Percentiles rank a stretch among this genome's conserved stretches.
These are phyloP conservation scores for Drosophila parvula DNA, from an alignment of 1,140 invertebrate genomes.

Conservation along the genomic window DNA sequence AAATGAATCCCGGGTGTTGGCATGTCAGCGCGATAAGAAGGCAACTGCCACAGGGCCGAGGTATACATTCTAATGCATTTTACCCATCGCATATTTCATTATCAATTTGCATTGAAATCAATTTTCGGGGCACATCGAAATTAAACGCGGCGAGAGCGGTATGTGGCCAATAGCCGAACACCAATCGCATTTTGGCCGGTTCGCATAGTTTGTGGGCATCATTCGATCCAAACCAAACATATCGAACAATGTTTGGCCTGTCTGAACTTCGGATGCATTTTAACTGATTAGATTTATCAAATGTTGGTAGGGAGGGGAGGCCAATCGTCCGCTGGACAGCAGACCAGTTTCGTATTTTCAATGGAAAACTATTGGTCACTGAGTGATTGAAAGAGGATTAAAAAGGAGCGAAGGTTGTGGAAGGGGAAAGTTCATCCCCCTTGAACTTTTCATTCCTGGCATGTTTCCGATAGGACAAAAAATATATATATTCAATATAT, in stretches of 20 bases:
- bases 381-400: conserved; percentile 8
- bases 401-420: too few species aligned
- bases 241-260: conserved; percentile 17
- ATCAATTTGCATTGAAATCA: conserved; percentile 48
- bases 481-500: too few species aligned
- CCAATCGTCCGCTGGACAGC: background rate
- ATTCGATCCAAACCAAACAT: conserved; percentile 33
- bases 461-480: too few species aligned
- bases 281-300: conserved; percentile 45
- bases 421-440: too few species aligned
- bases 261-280: conserved; percentile 24
- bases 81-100: conserved; percentile 42
- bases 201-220: conserved; percentile 46
- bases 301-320: conserved; percentile 3
- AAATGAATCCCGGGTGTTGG: conserved; percentile 11
- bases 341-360: conserved; percentile 3
- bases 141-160: conserved; percentile 9
- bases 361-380: conserved; percentile 4
- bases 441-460: background rate
- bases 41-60: background rate
- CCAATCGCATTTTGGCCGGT: conserved; percentile 39
- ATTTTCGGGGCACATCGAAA: conserved; percentile 11
- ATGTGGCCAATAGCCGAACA: conserved; percentile 28
- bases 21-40: conserved; percentile 28
- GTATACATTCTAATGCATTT: conserved; percentile 27